Evolutionary conservation across 2,113 vertebrate genomes (phyloP), one percentile per base, ranked within the genome.

Genomic region (Chamaea fasciata): DNA sequence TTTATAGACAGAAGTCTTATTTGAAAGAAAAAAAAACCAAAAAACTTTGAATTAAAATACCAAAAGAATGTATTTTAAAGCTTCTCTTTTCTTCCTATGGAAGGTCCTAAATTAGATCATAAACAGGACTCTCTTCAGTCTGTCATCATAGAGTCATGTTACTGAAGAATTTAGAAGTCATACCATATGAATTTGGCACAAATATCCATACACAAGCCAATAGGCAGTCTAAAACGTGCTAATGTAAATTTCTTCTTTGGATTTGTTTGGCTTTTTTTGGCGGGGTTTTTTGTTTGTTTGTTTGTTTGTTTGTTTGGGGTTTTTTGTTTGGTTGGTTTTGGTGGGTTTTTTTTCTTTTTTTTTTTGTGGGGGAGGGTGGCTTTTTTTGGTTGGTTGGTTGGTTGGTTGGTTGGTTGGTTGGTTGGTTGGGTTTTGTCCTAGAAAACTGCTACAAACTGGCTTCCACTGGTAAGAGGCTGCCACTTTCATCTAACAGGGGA

Each of bases 161-260:
- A 53, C 24, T 35, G 35, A 67, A 79, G 16, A 88, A 75, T 37
- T 67, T 46, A 13, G 41, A 79, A 85, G 67, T n/a, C 50, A 70
- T 13, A 35, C 3, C 19, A 16, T 12, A 26, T 11, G 30, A 0
- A 0, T 3, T 42, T 71, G 19, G 26, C 27, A 49, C 3, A 64
- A 75, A 44, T 17, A 87, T 44, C 24, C 11, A 47, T 39, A 16
- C 1, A 87, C 26, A 8, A 87, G 22, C 18, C 20, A 16, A 41
- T 12, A 44, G 13, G 15, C 5, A 62, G 26, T 11, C 23, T 52
- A 30, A 79, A 86, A 84, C 2, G 8, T 33, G 11, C 3, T 55
- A 37, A 56, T 52, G 8, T 64, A 35, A 44, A 39, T 27, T 13
- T 55, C 2, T 27, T 73, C 1, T 33, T 21, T 2, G 12, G 16